Conservation (phyloP, 2,888 invertebrate genomes). For the Conops quadrifasciatus region DNA sequence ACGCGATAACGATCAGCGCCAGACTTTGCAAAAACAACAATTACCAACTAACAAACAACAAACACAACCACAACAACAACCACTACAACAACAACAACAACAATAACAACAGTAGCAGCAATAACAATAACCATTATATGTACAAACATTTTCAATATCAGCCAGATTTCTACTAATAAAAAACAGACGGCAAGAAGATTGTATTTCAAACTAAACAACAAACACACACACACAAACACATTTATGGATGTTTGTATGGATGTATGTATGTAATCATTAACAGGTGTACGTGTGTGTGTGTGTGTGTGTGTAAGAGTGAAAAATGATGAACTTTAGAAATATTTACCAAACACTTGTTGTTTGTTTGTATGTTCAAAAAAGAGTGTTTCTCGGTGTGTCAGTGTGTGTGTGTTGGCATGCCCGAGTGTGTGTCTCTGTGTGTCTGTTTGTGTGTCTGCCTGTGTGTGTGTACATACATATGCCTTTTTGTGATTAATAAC, state of each 20-base stretch:
- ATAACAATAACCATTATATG: neutral
- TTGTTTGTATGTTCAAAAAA: neutral
- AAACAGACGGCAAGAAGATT: slow-evolving; percentile 40
- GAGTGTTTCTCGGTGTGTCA: neutral
- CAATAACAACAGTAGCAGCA: slow-evolving; percentile 12
- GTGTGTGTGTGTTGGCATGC: neutral
- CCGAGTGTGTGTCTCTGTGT: neutral
- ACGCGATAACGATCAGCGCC: slow-evolving; percentile 33
- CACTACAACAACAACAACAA: slow-evolving; percentile 44
- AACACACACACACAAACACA: slow-evolving; percentile 15
- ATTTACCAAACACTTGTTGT: slow-evolving; percentile 36
- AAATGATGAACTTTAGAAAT: slow-evolving; percentile 36
- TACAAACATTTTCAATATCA: slow-evolving; percentile 18
- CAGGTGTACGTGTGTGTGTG: neutral
- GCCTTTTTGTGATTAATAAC: neutral
- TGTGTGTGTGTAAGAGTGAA: neutral
- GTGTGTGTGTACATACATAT: neutral
- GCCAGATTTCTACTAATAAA: slow-evolving; percentile 30
- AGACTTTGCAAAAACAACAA: slow-evolving; percentile 38
- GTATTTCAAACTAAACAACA: slow-evolving; percentile 28
- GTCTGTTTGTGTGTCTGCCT: neutral
- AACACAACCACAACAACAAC: slow-evolving; percentile 14
- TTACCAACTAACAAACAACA: slow-evolving; percentile 4
- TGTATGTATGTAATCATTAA: neutral
- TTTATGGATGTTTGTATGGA: neutral